phyloP scores from a whole-genome alignment of 2,888 invertebrate genomes.

The Heliconius cydno region DNA sequence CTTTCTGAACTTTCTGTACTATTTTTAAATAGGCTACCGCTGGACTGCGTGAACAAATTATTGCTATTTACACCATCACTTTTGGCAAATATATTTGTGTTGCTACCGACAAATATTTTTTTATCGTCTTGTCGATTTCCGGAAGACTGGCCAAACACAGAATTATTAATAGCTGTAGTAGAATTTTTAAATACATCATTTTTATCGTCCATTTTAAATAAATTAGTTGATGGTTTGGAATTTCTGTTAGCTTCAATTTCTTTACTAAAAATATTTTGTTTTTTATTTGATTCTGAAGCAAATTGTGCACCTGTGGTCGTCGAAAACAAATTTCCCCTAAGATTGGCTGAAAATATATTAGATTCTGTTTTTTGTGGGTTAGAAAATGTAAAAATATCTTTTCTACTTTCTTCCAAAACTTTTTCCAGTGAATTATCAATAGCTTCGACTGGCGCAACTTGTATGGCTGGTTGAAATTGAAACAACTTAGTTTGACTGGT shows the following conservation, averaged over 20 bases:
- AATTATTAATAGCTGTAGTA: conserved; percentile 42
- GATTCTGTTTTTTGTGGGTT: conserved; percentile 63
- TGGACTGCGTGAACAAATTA: conserved; percentile 54
- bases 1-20: conserved; percentile 40
- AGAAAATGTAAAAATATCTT: conserved; percentile 71
- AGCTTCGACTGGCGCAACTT: conserved; percentile 64
- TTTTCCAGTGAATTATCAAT: conserved; percentile 68
- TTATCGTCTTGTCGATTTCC: conserved; percentile 36
- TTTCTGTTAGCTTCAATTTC: conserved; percentile 34
- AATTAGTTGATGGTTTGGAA: conserved; percentile 45
- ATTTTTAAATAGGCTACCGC: conserved; percentile 54
- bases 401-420: conserved; percentile 56
- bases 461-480: conserved; percentile 73
- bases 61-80: conserved; percentile 37
- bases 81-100: conserved; percentile 48
- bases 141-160: conserved; percentile 51
- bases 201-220: conserved; percentile 53
- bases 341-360: conserved; percentile 35
- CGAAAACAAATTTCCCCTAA: conserved; percentile 34
- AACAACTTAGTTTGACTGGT: conserved; percentile 54
- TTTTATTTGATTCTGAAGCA: conserved; percentile 23
- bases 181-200: conserved; percentile 49
- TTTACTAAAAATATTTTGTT: conserved; percentile 42
- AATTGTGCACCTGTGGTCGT: neutral
- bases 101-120: conserved; percentile 45